Percentiles rank a stretch among this genome's conserved stretches.
Evolutionary conservation across 2,113 vertebrate genomes (phyloP).

Genomic region (Labrus mixtus): DNA sequence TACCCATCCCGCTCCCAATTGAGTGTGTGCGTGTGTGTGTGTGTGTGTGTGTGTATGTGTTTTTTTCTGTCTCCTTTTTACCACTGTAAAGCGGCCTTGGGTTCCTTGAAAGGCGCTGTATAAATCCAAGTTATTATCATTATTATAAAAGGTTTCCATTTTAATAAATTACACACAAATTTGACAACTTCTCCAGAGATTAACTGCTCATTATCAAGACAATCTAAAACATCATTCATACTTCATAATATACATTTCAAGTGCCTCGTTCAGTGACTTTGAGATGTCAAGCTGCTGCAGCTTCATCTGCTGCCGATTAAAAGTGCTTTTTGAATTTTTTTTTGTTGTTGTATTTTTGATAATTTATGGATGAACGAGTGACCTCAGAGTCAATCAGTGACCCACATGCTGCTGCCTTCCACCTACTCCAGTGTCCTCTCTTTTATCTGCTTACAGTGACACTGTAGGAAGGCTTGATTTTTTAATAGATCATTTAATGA

Average conservation of each 20-base stretch:
- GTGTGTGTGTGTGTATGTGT: no score
- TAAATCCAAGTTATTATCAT: no score
- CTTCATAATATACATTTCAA: not conserved
- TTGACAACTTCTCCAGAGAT: not conserved
- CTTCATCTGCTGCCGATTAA: not conserved
- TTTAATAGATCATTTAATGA: no score
- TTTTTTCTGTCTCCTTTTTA: no score
- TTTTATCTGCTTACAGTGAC: not conserved
- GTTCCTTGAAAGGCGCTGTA: no score
- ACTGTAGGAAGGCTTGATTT: not conserved
- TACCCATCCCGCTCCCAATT: no score
- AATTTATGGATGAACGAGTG: not conserved
- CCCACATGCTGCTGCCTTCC: not conserved
- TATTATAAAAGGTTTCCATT: no score
- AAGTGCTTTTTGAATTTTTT: not conserved
- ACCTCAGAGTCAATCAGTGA: not conserved
- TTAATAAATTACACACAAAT: no score
- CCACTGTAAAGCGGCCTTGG: no score
- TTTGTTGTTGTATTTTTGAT: not conserved
- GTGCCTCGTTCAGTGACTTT: not conserved
- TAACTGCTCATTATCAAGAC: not conserved
- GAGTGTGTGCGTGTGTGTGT: no score
- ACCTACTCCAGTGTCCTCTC: not conserved
- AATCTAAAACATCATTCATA: not conserved
- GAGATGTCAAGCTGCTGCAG: not conserved